Base-by-base conservation (phyloP, 2,113 vertebrate genomes). In the Corythoichthys intestinalis region DNA sequence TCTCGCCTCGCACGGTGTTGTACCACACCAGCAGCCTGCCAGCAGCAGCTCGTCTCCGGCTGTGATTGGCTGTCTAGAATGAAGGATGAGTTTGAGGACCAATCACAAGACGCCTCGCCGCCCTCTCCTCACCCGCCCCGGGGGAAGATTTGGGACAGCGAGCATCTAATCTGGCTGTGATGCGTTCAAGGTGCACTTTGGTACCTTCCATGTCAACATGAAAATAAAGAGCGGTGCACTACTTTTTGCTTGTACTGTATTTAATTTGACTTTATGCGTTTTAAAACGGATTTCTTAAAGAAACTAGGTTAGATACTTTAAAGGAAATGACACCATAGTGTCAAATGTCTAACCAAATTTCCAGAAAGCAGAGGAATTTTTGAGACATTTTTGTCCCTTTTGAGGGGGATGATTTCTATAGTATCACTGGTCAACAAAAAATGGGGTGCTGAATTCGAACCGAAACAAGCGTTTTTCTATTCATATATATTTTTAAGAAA, bases 1-100 rank as follows among this genome's bases (percentile, higher is more conserved):
- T 94, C 93, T 94, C 94, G 93, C 95, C 94, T 94, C 95, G 94
- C 92, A 94, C 95, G 86, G 95, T 96, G 95, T 96, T 96, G 95
- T 96, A 96, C 94, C 94, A 94, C 88, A 98, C 95, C 84, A 96
- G 91, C 87, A 37, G 56, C 95, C 83, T 96, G 91, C 87, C 88
- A 98, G 94, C 84, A 96, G 91, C 87, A 95, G 93, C 93, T 96
- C 96, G 89, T 96, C 94, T 82, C 93, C 94, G 8, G 94, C 91
- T 88, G 90, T 90, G 90, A 97, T 96, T 92, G 96, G 95, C 96
- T 97, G 90, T 70, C 75, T 76, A 82, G 14, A 76, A 86, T 74
- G 85, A 91, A 80, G 92, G 93, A 93, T 86, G 92, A 87, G 78
- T 72, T 54, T 60, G 66, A 75, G 75, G 37, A 49, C 94, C 94